These are phyloP conservation scores for Lochmaea capreae DNA, from an alignment of 2,888 invertebrate genomes.

Conservation along the genomic window DNA sequence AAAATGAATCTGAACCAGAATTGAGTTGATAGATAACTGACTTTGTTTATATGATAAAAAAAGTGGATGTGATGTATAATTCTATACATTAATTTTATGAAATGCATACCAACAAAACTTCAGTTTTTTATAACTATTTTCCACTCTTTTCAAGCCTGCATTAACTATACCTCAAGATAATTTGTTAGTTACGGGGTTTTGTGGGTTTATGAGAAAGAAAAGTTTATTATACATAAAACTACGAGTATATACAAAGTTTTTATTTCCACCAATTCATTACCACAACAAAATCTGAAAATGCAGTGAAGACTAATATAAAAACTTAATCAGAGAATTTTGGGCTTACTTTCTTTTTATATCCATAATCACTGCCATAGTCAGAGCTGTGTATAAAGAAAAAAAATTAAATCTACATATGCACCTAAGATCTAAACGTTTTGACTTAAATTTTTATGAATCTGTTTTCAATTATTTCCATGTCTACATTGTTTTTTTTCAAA, in stretches of 20 bases:
- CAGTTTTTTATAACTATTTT: neutral
- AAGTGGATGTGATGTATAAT: neutral
- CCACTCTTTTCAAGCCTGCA: too few relatives aligned
- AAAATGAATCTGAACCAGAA: conserved; percentile 10
- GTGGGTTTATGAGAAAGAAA: neutral
- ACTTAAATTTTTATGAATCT: conserved; percentile 37
- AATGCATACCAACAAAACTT: neutral
- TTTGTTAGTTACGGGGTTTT: too few relatives aligned
- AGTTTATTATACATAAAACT: neutral
- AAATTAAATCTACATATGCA: conserved; percentile 32
- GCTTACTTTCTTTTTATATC: conserved; percentile 57
- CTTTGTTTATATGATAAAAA: neutral
- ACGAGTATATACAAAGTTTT: conserved; percentile 29
- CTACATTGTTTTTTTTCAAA: conserved; percentile 13
- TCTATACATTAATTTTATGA: too few relatives aligned
- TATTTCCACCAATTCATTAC: conserved; percentile 43
- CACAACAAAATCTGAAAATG: conserved; percentile 45
- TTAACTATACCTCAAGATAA: too few relatives aligned
- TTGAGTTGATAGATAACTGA: neutral
- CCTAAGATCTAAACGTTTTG: conserved; percentile 36
- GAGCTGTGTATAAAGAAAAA: conserved; percentile 39
- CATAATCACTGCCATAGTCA: conserved; percentile 57
- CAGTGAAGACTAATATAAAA: conserved; percentile 53
- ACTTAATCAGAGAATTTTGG: conserved; percentile 61
- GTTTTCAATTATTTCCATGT: conserved; percentile 30